Evolutionary conservation across 2,888 invertebrate genomes (phyloP).

Genomic region (Latrodectus elegans): DNA sequence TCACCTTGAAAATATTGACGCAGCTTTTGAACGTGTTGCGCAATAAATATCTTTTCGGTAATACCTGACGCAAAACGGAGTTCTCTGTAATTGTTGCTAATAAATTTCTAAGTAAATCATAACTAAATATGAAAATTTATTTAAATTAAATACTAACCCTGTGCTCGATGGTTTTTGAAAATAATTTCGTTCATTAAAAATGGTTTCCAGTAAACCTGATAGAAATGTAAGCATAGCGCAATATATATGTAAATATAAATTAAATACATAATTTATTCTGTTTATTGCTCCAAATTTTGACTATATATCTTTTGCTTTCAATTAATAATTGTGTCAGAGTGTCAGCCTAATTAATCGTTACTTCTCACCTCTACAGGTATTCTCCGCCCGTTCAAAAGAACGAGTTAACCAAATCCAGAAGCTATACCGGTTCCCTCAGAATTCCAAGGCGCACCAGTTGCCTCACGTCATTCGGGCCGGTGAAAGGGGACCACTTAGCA

Average conservation of each 20-base stretch:
- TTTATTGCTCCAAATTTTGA: not conserved
- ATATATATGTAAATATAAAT: too few relatives aligned
- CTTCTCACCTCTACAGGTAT: constrained; percentile 35
- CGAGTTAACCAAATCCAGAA: constrained; percentile 51
- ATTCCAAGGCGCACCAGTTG: constrained; percentile 32
- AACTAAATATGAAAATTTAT: too few relatives aligned
- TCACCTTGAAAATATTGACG: constrained; percentile 48
- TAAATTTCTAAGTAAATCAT: too few relatives aligned
- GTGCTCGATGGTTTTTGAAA: not conserved
- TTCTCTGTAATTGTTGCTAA: too few relatives aligned
- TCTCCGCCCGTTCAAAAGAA: constrained; percentile 51
- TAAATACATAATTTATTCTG: not conserved
- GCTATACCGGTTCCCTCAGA: constrained; percentile 40
- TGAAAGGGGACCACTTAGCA: constrained; percentile 60
- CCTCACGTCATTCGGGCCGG: constrained; percentile 15
- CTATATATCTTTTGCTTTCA: not conserved
- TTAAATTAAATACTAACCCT: too few relatives aligned
- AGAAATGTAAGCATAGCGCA: too few relatives aligned
- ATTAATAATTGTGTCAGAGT: not conserved
- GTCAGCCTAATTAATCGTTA: too few relatives aligned
- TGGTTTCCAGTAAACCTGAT: not conserved
- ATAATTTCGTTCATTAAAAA: not conserved
- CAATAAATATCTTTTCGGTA: constrained; percentile 7
- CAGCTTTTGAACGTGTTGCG: constrained; percentile 22
- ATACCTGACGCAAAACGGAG: too few relatives aligned